Evolutionary conservation across 2,888 invertebrate species (phyloP).

Genomic region (Sthenelais limicola): DNA sequence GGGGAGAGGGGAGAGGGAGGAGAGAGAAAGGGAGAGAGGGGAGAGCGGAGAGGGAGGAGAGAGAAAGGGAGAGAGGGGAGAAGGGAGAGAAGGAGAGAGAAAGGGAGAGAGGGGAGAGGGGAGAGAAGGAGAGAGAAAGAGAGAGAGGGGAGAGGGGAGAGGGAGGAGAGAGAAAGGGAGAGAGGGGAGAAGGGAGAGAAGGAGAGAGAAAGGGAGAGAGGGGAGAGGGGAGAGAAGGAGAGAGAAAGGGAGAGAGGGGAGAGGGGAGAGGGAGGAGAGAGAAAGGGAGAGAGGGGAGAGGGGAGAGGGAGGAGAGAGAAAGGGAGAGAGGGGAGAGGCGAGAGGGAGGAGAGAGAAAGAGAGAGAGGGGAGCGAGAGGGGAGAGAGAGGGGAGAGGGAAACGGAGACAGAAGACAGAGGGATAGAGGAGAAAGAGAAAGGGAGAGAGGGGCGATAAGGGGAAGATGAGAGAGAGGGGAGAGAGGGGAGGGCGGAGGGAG

Average conservation of each 20-base stretch:
- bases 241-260: conserved; percentile 5
- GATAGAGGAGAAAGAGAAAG: not conserved
- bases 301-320: not conserved
- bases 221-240: not conserved
- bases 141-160: not conserved
- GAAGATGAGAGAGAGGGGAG: no score
- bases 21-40: not conserved
- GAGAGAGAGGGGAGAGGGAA: not conserved
- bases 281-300: not conserved
- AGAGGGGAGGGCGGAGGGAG: no score
- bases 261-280: not conserved
- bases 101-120: not conserved
- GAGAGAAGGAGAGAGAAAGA: not conserved
- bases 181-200: not conserved
- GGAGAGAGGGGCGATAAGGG: no score
- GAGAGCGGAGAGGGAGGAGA: not conserved
- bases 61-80: not conserved
- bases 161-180: not conserved
- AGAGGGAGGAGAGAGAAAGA: not conserved
- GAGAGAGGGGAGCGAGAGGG: not conserved
- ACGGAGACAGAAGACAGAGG: not conserved
- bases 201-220: not conserved
- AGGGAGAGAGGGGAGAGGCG: not conserved
- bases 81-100: not conserved
- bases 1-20: not conserved